Evolutionary conservation across 2,113 vertebrate genomes (phyloP), one percentile per base, ranked within the genome.

Genomic region (Psittacula cyanocephala): DNA sequence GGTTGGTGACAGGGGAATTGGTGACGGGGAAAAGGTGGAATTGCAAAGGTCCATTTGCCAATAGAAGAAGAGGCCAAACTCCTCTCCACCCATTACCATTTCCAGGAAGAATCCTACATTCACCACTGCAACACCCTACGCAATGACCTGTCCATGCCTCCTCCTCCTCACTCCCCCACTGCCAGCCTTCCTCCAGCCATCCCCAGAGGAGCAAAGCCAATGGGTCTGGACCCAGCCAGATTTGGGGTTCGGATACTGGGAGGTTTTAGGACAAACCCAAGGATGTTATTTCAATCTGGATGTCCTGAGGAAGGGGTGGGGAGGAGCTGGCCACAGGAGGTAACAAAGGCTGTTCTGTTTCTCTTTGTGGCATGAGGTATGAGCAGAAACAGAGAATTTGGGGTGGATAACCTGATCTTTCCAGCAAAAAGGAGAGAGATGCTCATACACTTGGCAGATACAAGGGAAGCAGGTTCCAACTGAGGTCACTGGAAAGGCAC

Each of bases 231-330:
- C 71, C 92, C 81, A 91, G 94, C 70, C 92, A 95, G 88, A 69
- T 93, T 88, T 96, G 64, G 35, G 52, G 81, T 80, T 95, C 14
- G 25, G 77, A 89, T 68, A 91, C 87, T 78, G 83, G 77, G 67
- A 95, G 20, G 67, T 93, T 95, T 93, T 63, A 89, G 86, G 93
- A 94, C 91, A 97, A 97, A 95, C 86, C 80, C 72, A 97, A 96
- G 87, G 96, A 96, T 94, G 86, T 93, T 97, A 94, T 97, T 97
- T 97, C 87, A 93, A 86, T 96, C 95, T 49, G 64, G 88, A 94
- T 13, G 41, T 95, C 91, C 93, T 74, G 79, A 93, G 95, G 95
- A 92, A 96, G 86, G 90, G 85, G 67, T 83, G 50, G 64, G 33
- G 29, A 57, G 67, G 41, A 82, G 72, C 7, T 6, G 9, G 52